These are phyloP conservation scores for Trachurus trachurus DNA, from an alignment of 2,797 vertebrate genomes.

Conservation along the genomic window DNA sequence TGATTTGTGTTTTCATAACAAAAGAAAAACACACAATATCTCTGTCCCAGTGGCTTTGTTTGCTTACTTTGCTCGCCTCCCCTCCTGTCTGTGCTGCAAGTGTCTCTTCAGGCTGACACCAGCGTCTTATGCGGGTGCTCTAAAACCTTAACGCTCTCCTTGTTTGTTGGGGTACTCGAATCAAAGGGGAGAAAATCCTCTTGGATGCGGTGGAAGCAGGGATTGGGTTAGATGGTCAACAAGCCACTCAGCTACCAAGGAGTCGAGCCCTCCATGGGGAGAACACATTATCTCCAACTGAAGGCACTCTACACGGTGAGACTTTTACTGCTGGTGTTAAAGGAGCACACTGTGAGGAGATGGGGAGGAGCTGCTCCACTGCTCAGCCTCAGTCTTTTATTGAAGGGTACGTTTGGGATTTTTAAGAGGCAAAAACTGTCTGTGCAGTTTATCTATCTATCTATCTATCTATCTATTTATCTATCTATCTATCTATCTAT, in stretches of 20 bases:
- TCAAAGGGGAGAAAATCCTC: conserved; percentile 66
- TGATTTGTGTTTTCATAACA: conserved; percentile 68
- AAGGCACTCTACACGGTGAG: neutral
- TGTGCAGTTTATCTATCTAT: too few species aligned
- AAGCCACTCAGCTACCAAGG: conserved; percentile 48
- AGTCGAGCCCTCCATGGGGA: conserved; percentile 39
- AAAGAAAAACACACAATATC: conserved; percentile 71
- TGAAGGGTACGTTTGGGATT: too few species aligned
- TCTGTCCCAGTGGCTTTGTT: conserved; percentile 67
- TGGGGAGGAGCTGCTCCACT: neutral
- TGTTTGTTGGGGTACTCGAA: conserved; percentile 47
- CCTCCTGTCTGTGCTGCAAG: conserved; percentile 45
- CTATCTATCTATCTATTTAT: too few species aligned
- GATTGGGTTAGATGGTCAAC: conserved; percentile 58
- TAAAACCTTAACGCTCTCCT: conserved; percentile 49
- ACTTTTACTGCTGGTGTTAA: neutral
- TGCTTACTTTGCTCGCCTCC: conserved; percentile 58
- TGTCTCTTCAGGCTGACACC: conserved; percentile 59
- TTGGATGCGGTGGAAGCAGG: conserved; percentile 52
- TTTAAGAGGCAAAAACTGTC: too few species aligned
- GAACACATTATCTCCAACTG: conserved; percentile 18
- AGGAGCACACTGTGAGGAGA: neutral
- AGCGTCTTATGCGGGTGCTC: conserved; percentile 43
- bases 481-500: too few species aligned
- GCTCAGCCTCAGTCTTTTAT: neutral